Base-by-base conservation (phyloP, 2,113 vertebrate genomes). In the Thalassarche chlororhynchos region DNA sequence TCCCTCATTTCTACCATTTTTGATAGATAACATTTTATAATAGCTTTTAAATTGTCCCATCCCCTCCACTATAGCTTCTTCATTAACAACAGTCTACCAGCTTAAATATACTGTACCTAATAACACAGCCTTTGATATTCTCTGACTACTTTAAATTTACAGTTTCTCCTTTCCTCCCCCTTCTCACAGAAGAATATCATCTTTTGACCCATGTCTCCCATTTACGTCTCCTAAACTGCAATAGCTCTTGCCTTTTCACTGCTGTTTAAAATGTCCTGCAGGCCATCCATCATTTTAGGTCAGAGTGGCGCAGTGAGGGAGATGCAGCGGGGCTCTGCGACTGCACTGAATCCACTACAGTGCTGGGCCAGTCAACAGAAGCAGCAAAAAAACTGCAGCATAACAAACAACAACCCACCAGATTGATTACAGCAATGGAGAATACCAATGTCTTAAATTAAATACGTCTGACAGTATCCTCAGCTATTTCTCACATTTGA, bases 81-180 rank as follows among this genome's bases (percentile, higher is more conserved):
- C 58, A 90, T 78, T 95, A 96, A 86, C 9, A 12, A 21, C 31
- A 61, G 17, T 38, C 80, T 97, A 76, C 52, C 72, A 91, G 36
- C 21, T 93, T 96, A 90, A 93, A 94, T 77, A 58, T 44, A 58
- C 12, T 32, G 15, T 78, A 64, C 71, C 49, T 85, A 94, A 90
- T 65, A 95, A 61, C 13, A 42, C 29, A 60, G 46, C 34, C 28
- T 80, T 90, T 94, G 70, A 87, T 89, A 91, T 71, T 89, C 40
- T 89, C 13, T 42, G 62, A 77, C 38, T 95, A 81, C 85, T 92
- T 95, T 88, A 80, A 68, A 84, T 88, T 95, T 93, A 91, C 69
- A 54, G 49, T 69, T 91, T 87, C 61, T 85, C 69, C 52, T 84
- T 42, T 61, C 44, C 15, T 88, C 5, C 7, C 14, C 5, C 2